Evolutionary conservation across 1,140 invertebrate species (phyloP), one percentile per base, ranked within the genome.

Genomic region (Schlechtendalia chinensis): DNA sequence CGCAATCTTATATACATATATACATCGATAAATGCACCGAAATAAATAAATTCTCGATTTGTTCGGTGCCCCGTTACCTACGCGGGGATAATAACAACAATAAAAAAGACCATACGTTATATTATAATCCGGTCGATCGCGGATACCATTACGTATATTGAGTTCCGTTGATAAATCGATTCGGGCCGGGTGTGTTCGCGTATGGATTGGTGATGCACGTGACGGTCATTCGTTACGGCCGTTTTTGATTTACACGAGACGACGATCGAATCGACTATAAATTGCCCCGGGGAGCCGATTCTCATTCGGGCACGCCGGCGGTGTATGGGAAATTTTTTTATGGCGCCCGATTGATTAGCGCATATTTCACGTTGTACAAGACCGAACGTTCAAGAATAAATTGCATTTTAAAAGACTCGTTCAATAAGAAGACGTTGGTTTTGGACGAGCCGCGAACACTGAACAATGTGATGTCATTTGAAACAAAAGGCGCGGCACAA

Each of bases 221-320:
- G 17, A 75, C 29, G 27, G 32, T 45, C 19, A 24, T 75, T 75
- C 27, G 58, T 75, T 58, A 12, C 24, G 27, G 50, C 29, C 24
- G 45, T 58, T 75, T 75, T 75, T 75, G 11, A 75, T 59, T 75
- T 75, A 24, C 72, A 75, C 58, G 58, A 75, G 32, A 59, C 22
- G 50, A 39, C n/a, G n/a, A 75, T 75, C 50, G 29, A 39, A n/a
- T n/a, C 72, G 54, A 39, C 10, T n/a, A n/a, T n/a, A n/a, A n/a
- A n/a, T n/a, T n/a, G n/a, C n/a, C n/a, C n/a, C n/a, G n/a, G n/a
- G n/a, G n/a, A n/a, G 58, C 61, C 16, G 29, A 63, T 32, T 19
- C 5, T 6, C 14, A 50, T 12, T 12, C 14, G 32, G n/a, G n/a
- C n/a, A n/a, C n/a, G n/a, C n/a, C n/a, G n/a, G n/a, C n/a, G n/a